These are phyloP conservation scores for Lates calcarifer DNA, from an alignment of 2,113 vertebrate genomes.

Conservation along the genomic window DNA sequence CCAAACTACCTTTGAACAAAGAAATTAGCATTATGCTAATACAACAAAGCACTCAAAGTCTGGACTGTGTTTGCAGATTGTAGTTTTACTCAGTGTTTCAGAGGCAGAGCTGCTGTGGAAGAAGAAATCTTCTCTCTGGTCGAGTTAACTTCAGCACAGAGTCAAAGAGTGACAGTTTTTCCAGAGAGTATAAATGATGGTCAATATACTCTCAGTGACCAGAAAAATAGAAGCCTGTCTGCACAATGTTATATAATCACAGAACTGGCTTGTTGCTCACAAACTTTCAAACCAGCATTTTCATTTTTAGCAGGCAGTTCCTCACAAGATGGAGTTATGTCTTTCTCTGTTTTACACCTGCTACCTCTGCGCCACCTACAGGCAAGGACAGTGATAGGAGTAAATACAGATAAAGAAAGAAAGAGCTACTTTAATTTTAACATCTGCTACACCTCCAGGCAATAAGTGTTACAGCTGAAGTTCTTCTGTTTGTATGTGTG, in stretches of 20 bases:
- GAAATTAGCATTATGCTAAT: not conserved
- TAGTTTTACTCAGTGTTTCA: conserved; percentile 12
- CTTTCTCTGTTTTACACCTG: no score
- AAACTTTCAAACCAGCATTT: no score
- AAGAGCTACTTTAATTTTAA: not conserved
- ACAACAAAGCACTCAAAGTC: not conserved
- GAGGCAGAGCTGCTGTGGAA: not conserved
- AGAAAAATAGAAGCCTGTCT: conserved; percentile 5
- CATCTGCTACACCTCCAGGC: no score
- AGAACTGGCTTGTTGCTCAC: no score
- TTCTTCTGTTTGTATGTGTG: no score
- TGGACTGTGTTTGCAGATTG: not conserved
- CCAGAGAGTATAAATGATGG: not conserved
- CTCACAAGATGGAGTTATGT: not conserved
- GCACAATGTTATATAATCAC: not conserved
- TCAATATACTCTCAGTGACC: conserved; percentile 4
- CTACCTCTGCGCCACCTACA: no score
- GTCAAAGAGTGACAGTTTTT: conserved; percentile 14
- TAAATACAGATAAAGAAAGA: no score
- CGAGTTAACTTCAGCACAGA: not conserved
- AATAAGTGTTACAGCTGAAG: not conserved
- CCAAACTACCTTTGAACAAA: not conserved
- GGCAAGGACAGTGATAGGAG: no score
- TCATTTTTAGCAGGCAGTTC: no score
- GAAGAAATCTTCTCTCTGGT: not conserved